Percentiles rank a stretch among this genome's conserved stretches.
Conservation (phyloP, 2,797 vertebrate genomes). For the Pelobates cultripes region DNA sequence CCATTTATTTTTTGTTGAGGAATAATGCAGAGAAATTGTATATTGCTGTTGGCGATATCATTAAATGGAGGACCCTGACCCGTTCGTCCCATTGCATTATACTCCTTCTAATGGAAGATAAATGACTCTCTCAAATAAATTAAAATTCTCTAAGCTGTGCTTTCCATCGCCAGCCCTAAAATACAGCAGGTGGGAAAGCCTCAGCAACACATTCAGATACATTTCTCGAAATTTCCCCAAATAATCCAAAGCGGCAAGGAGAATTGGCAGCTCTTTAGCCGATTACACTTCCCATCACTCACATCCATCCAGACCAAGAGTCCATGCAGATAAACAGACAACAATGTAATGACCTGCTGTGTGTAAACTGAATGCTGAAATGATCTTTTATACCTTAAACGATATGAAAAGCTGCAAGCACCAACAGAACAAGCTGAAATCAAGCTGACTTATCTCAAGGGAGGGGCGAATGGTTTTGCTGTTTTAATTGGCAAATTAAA, state of each 20-base stretch:
- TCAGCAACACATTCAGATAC: too few relatives aligned
- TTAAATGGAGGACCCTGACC: conserved; percentile 77
- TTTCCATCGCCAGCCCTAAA: neutral
- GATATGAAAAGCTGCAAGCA: too few relatives aligned
- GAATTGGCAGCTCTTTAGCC: neutral
- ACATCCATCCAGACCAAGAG: neutral
- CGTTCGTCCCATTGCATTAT: conserved; percentile 76
- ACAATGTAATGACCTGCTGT: too few relatives aligned
- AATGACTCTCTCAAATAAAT: conserved; percentile 46
- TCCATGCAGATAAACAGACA: too few relatives aligned
- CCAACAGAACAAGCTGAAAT: too few relatives aligned
- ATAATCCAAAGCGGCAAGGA: neutral
- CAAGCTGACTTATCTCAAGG: too few relatives aligned
- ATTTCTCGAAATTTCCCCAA: too few relatives aligned
- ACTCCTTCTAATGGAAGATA: conserved; percentile 76
- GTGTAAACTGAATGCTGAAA: too few relatives aligned
- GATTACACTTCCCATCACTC: neutral
- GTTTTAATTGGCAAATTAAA: too few relatives aligned
- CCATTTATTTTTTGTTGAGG: conserved; percentile 79
- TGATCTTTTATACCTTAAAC: too few relatives aligned
- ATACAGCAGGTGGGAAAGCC: conserved; percentile 9
- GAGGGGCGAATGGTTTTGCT: too few relatives aligned
- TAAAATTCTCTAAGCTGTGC: conserved; percentile 11
- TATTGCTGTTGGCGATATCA: conserved; percentile 78
- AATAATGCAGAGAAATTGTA: conserved; percentile 76